Base-by-base conservation (phyloP, 2,797 vertebrate genomes). In the Tadarida brasiliensis region DNA sequence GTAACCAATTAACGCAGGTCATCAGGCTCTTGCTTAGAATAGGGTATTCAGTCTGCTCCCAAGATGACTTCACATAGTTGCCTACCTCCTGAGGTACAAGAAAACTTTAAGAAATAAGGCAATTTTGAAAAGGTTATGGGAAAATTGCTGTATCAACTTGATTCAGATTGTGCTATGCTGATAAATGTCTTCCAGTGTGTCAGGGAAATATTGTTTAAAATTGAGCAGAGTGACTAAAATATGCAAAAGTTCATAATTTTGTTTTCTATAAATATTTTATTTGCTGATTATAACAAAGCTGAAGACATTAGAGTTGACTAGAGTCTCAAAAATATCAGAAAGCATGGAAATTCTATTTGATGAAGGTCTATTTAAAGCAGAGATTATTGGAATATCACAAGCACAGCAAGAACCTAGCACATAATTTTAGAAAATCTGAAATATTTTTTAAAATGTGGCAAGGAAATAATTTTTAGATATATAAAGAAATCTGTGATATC, bases 1-100 rank as follows among this genome's bases (percentile, higher is more conserved):
- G 89, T 35, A 94, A 93, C 90, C 87, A 98, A 74, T 96, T 97
- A 96, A 86, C 83, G 91, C 76, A 87, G 92, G 92, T 97, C 94
- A 84, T 68, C 44, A 76, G 54, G 22, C 9, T 88, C 54, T 76
- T 95, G 51, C 67, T 92, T 71, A 61, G 80, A 47, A 94, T 12
- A 39, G n/a, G 39, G 22, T 49, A 94, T 87, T 91, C 7, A 4
- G 28, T 91, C n/a, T 76, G 39, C 28, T 95, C 49, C 65, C 68
- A 68, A 71, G 82, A 92, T 63, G n/a, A 81, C 70, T 92, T 96
- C 63, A 90, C 80, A 96, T 15, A 39, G 35, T 90, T 93, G 39
- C 49, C 85, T 56, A 12, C 85, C 57, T 88, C 30, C 73, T 94
- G 39, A 96, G 63, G 11, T 74, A 28, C 30, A 94, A 89, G 26